These are phyloP conservation scores for Tragelaphus strepsiceros DNA, from an alignment of 2,113 vertebrate species.

Conservation along the genomic window DNA sequence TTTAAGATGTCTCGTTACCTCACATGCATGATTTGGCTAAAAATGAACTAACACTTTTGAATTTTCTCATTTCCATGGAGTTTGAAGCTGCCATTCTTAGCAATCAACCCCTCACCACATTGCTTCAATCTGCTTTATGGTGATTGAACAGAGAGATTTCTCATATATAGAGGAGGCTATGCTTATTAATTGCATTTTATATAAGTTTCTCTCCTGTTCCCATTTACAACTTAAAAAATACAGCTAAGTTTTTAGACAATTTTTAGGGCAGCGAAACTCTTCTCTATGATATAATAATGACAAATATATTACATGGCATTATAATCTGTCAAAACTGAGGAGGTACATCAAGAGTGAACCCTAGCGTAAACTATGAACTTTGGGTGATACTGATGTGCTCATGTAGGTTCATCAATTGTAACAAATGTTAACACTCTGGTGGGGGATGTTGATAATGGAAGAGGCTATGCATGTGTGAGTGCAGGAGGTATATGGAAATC, in stretches of 20 bases:
- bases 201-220: not conserved
- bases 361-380: not conserved
- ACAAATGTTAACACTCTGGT: not conserved
- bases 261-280: not conserved
- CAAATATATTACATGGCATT: not conserved
- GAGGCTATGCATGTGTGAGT: not conserved
- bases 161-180: not conserved
- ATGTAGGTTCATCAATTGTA: not conserved
- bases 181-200: not conserved
- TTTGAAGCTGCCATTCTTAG: conserved; percentile 33
- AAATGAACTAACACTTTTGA: not conserved
- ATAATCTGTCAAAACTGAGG: not conserved
- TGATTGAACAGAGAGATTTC: not conserved
- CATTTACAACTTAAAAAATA: not conserved
- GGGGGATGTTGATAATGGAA: not conserved
- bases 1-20: conserved; percentile 15
- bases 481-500: not conserved
- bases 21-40: conserved; percentile 25
- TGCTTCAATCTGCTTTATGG: conserved; percentile 14
- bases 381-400: not conserved
- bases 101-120: not conserved
- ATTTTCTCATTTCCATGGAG: conserved; percentile 29
- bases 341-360: not conserved
- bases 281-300: not conserved
- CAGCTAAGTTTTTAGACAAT: not conserved